These are phyloP conservation scores for Drosophila picticornis DNA, from an alignment of 2,888 invertebrate genomes.

Conservation along the genomic window DNA sequence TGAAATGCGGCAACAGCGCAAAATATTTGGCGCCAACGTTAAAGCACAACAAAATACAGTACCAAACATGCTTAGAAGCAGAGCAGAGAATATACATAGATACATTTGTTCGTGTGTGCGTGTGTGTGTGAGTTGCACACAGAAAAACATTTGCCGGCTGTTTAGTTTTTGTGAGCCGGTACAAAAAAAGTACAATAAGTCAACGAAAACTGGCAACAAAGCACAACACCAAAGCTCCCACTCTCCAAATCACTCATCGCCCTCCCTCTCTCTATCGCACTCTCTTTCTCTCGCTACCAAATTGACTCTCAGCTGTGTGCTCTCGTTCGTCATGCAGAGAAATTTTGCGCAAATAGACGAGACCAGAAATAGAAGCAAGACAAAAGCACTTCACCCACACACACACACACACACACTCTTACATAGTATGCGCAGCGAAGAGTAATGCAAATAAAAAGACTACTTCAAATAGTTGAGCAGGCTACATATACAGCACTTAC, in stretches of 20 bases:
- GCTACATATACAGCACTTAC: slow-evolving; percentile 9
- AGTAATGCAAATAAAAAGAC: slow-evolving; percentile 62
- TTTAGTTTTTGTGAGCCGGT: slow-evolving; percentile 73
- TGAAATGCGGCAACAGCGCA: slow-evolving; percentile 68
- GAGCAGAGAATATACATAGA: slow-evolving; percentile 22
- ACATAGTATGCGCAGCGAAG: slow-evolving; percentile 38
- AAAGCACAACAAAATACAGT: slow-evolving; percentile 57
- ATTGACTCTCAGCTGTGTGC: slow-evolving; percentile 33
- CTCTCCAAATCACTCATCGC: slow-evolving; percentile 22
- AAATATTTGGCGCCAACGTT: slow-evolving; percentile 70
- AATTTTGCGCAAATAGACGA: slow-evolving; percentile 64
- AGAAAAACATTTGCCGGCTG: slow-evolving; percentile 73
- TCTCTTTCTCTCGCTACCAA: slow-evolving; percentile 15
- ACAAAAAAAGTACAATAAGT: slow-evolving; percentile 52
- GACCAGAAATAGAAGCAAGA: slow-evolving; percentile 60
- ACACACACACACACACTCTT: slow-evolving; percentile 16
- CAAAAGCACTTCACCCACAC: slow-evolving; percentile 62
- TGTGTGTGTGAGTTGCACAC: slow-evolving; percentile 33
- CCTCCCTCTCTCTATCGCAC: slow-evolving; percentile 8
- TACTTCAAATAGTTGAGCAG: slow-evolving; percentile 52
- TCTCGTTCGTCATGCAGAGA: slow-evolving; percentile 49
- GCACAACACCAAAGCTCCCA: slow-evolving; percentile 33
- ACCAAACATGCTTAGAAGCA: slow-evolving; percentile 21
- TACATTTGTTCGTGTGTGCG: neutral
- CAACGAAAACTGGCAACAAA: slow-evolving; percentile 60